These are phyloP conservation scores for Procambarus clarkii DNA, from an alignment of 1,140 invertebrate species.

Conservation along the genomic window DNA sequence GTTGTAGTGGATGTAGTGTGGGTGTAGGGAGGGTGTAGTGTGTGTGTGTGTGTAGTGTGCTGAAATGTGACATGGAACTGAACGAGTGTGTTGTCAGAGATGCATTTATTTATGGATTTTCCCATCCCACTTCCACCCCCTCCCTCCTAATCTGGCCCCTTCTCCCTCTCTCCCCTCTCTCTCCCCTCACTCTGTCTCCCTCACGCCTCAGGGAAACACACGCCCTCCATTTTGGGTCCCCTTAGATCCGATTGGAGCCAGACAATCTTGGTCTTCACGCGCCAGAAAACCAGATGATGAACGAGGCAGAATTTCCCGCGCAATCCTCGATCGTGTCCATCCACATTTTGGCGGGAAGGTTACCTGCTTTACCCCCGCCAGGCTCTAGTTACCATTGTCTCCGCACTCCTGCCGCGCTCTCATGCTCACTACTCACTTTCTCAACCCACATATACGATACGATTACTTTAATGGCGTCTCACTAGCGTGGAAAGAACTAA, in stretches of 20 bases:
- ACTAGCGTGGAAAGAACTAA: too few relatives aligned
- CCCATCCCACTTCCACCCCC: neutral
- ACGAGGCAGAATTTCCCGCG: constrained; percentile 18
- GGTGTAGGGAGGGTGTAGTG: too few relatives aligned
- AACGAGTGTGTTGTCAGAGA: too few relatives aligned
- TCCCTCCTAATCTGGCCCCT: too few relatives aligned
- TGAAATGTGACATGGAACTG: too few relatives aligned
- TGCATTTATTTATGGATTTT: neutral
- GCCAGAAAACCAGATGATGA: constrained; percentile 32
- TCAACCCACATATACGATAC: too few relatives aligned
- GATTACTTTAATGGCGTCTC: too few relatives aligned
- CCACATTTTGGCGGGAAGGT: neutral
- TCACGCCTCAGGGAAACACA: neutral
- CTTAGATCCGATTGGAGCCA: constrained; percentile 32
- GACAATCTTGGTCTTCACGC: constrained; percentile 32
- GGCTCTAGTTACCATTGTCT: neutral
- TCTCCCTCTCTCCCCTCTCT: neutral
- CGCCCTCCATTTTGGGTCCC: constrained; percentile 18
- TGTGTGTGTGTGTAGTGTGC: too few relatives aligned
- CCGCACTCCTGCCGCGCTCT: too few relatives aligned
- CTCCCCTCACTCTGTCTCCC: neutral
- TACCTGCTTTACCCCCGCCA: too few relatives aligned
- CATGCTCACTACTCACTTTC: too few relatives aligned
- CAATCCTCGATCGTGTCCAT: neutral
- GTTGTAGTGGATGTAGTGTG: too few relatives aligned